A percentile compares a stretch with the other conserved stretches of the same genome.
Evolutionary conservation across 2,113 vertebrate species (phyloP).

Genomic region (Chrysemys picta): DNA sequence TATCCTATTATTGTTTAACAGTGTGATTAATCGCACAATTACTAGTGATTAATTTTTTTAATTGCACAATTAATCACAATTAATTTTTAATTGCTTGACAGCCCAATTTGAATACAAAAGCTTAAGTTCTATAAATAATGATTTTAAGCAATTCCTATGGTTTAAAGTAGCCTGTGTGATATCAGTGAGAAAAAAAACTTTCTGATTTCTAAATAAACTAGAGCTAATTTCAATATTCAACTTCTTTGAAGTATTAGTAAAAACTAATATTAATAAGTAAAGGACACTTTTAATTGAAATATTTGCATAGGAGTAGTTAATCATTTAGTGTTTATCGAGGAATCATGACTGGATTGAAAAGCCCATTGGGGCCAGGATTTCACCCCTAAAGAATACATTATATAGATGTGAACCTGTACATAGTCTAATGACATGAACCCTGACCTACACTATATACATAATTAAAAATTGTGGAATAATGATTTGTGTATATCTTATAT

Average conservation of each 20-base stretch:
- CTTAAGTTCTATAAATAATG: background rate
- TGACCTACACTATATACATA: background rate
- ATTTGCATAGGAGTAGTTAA: background rate
- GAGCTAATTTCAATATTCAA: background rate
- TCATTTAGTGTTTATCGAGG: background rate
- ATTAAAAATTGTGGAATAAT: background rate
- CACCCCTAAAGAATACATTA: background rate
- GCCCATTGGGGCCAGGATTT: background rate
- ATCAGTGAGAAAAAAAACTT: background rate
- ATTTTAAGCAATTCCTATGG: background rate
- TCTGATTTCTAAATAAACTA: background rate
- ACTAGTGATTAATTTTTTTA: too few species aligned
- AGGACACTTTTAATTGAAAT: background rate
- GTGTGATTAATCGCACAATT: too few species aligned
- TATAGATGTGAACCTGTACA: background rate
- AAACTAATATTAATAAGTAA: background rate
- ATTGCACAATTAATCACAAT: too few species aligned
- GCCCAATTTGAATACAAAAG: background rate
- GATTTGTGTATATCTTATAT: accelerated
- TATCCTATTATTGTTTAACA: too few species aligned
- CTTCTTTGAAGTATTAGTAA: background rate
- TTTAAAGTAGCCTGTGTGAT: background rate
- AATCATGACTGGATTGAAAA: background rate
- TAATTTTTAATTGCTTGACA: too few species aligned
- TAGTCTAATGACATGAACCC: background rate